Percentiles rank a stretch among this genome's conserved stretches.
These are phyloP conservation scores for Synanthedon myopaeformis DNA, from an alignment of 2,888 invertebrate genomes.

Conservation along the genomic window DNA sequence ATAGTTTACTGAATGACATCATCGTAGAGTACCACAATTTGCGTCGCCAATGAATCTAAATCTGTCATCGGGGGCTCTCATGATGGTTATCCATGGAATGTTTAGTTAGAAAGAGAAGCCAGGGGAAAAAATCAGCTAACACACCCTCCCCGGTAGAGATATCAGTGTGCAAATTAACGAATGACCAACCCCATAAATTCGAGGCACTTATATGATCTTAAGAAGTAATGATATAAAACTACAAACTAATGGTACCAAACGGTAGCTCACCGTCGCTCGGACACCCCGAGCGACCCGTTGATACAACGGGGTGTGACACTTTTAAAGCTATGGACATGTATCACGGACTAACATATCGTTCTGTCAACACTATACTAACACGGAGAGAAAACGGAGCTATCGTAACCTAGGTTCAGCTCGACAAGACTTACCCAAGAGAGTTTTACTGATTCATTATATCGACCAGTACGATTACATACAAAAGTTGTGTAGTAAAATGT, in stretches of 20 bases:
- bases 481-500: conserved; percentile 59
- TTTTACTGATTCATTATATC: conserved; percentile 28
- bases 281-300: conserved; percentile 58
- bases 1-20: too few relatives aligned
- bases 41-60: too few relatives aligned
- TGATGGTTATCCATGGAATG: too few relatives aligned
- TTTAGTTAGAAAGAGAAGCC: not conserved
- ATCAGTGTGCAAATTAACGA: conserved; percentile 32
- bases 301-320: conserved; percentile 66
- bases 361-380: conserved; percentile 58
- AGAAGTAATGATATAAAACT: conserved; percentile 64
- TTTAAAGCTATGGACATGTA: conserved; percentile 70
- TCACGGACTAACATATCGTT: conserved; percentile 50
- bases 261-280: conserved; percentile 54
- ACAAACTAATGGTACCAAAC: conserved; percentile 58
- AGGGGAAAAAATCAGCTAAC: conserved; percentile 1
- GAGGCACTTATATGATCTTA: conserved; percentile 70
- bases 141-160: not conserved
- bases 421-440: conserved; percentile 45
- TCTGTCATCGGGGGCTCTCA: too few relatives aligned
- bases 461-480: conserved; percentile 61
- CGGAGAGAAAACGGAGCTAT: conserved; percentile 62
- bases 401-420: conserved; percentile 53
- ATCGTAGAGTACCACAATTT: too few relatives aligned
- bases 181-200: conserved; percentile 56